Conservation (phyloP, 2,797 vertebrate species). For the Sebastes wilsoni region DNA sequence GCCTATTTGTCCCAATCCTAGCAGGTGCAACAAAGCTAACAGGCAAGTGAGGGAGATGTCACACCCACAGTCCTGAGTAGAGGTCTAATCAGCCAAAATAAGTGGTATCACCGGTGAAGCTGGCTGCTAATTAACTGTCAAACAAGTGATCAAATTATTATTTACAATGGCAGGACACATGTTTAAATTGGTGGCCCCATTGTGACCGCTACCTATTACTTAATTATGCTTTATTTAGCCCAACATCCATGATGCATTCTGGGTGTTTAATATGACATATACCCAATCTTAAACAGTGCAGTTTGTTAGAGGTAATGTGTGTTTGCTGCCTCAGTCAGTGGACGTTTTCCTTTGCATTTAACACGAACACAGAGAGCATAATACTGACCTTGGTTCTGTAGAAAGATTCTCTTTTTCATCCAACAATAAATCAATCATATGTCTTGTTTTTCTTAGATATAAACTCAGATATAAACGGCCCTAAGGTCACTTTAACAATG, state of each 20-base stretch:
- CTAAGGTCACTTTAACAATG: not conserved
- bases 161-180: not conserved
- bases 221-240: not conserved
- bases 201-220: too few species aligned
- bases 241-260: not conserved
- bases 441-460: not conserved
- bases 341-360: not conserved
- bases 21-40: not conserved
- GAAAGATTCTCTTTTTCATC: not conserved
- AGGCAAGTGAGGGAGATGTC: not conserved
- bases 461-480: not conserved
- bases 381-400: not conserved
- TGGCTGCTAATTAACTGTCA: constrained; percentile 3
- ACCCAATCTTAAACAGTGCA: not conserved
- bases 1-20: not conserved
- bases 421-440: constrained; percentile 12
- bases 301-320: not conserved
- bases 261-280: not conserved
- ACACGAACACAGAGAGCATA: not conserved
- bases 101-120: not conserved
- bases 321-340: not conserved
- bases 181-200: not conserved
- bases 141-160: not conserved
- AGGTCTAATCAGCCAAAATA: constrained; percentile 15
- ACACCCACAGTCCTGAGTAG: not conserved